A percentile compares a stretch with the other conserved stretches of the same genome.
Evolutionary conservation across 2,113 vertebrate species (phyloP).

Genomic region (Clarias magur): DNA sequence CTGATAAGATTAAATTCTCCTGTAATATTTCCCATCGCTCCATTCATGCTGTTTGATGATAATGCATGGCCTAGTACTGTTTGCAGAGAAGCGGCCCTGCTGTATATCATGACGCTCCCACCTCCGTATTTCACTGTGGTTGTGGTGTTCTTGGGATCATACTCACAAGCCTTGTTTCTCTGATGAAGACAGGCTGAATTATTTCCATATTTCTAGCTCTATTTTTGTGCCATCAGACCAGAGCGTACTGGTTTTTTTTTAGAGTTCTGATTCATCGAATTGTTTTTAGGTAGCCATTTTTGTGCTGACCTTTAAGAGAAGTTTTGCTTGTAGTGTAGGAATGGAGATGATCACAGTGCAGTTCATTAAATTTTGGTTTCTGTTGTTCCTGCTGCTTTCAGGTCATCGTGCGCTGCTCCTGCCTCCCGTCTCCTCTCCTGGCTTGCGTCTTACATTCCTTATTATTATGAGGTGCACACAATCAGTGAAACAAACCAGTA

Average conservation of each 20-base stretch:
- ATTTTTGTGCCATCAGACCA: background rate
- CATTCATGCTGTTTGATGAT: background rate
- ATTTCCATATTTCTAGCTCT: background rate
- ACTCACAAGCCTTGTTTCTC: background rate
- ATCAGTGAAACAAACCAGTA: background rate
- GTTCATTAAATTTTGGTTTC: background rate
- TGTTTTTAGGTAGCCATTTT: background rate
- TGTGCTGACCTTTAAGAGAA: background rate
- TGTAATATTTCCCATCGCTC: background rate
- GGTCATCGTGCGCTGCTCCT: background rate
- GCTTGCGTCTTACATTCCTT: background rate
- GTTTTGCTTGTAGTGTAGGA: background rate
- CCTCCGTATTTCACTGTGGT: background rate
- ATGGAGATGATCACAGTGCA: background rate
- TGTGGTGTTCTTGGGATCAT: background rate
- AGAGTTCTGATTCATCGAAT: background rate
- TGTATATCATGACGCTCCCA: background rate
- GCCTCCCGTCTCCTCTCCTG: background rate
- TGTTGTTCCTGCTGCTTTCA: background rate
- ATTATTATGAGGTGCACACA: background rate
- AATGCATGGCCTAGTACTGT: background rate
- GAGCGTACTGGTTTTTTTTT: background rate
- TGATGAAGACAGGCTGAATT: background rate
- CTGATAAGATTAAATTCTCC: background rate
- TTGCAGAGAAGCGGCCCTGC: background rate